Evolutionary conservation across 1,140 invertebrate genomes (phyloP), one percentile per base, ranked within the genome.

Genomic region (Sitodiplosis mosellana): DNA sequence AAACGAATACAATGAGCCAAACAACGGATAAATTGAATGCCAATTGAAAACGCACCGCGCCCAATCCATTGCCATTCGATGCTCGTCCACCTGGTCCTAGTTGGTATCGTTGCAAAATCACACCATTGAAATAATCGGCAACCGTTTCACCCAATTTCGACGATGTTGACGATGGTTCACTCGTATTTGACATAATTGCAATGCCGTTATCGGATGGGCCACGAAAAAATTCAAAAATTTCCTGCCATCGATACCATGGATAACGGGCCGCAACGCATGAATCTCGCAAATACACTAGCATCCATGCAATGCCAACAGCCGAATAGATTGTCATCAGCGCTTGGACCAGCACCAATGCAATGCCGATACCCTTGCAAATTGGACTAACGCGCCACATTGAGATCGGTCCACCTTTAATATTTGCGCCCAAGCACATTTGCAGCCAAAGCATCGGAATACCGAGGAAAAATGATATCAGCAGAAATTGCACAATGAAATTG

Each of bases 361-460:
- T 79, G 20, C 88, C 88, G 33, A 91, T 81, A 6, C 85, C 84
- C 67, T 86, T 82, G 61, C 91, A 91, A 49, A 91, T 76, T 0
- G 89, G 89, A 41, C 87, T 90, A 54, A 93, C 89, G 53, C 73
- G 78, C 87, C 88, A 93, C 86, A 92, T 90, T 53, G 89, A 84
- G 27, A 92, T 75, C 3, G 83, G 80, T 0, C 87, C 87, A 0
- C 82, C 75, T n/a, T 78, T 76, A 36, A 91, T 67, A 58, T 85
- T 80, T 62, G 89, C 83, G 3, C 89, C 89, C 36, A 91, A 67
- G 51, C 83, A 83, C 59, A 88, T 74, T 60, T 89, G 82, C 42
- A 92, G 72, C 33, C 84, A 86, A 48, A 90, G 75, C 41, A 92
- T 61, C 8, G 89, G 89, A 55, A 92, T 80, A 41, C 89, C 88